These are phyloP conservation scores for Zoanthus sansibaricus DNA, from an alignment of 92 coral and sea anemone genomes.

Conservation along the genomic window DNA sequence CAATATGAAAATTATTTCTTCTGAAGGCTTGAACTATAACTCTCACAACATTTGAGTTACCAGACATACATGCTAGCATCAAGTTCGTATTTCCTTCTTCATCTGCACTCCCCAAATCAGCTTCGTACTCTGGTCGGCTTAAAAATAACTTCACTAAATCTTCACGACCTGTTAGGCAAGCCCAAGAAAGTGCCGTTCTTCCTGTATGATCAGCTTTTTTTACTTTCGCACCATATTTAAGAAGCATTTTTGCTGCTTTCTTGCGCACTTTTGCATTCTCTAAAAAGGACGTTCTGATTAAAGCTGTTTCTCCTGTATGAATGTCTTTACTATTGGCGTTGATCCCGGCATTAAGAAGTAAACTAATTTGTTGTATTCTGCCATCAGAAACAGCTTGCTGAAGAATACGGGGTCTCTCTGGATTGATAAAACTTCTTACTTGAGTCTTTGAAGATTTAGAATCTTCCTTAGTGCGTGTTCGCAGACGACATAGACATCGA, in stretches of 20 bases:
- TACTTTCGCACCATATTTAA: conserved; percentile 84
- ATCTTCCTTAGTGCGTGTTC: conserved; percentile 2
- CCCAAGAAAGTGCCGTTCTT: conserved; percentile 91
- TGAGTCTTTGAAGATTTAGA: not conserved
- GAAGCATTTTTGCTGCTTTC: conserved; percentile 72
- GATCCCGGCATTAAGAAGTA: conserved; percentile 91
- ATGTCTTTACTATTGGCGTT: conserved; percentile 84
- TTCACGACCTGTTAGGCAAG: conserved; percentile 80
- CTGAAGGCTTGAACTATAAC: conserved; percentile 73
- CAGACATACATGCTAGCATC: conserved; percentile 92
- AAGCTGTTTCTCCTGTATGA: conserved; percentile 86
- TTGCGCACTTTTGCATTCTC: conserved; percentile 82
- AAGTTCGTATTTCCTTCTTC: conserved; percentile 85
- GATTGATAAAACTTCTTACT: not conserved
- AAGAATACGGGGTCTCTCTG: conserved; percentile 83
- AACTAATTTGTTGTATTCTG: conserved; percentile 80
- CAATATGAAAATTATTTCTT: conserved; percentile 77
- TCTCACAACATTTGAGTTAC: conserved; percentile 81
- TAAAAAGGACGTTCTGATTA: conserved; percentile 82
- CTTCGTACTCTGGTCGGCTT: conserved; percentile 75
- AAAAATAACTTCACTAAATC: conserved; percentile 80
- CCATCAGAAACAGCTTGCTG: conserved; percentile 89
- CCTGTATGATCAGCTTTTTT: conserved; percentile 71
- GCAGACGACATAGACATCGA: conserved; percentile 12
- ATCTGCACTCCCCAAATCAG: conserved; percentile 75